Base-by-base conservation (phyloP, 2,797 vertebrate species). In the Trichosurus vulpecula region DNA sequence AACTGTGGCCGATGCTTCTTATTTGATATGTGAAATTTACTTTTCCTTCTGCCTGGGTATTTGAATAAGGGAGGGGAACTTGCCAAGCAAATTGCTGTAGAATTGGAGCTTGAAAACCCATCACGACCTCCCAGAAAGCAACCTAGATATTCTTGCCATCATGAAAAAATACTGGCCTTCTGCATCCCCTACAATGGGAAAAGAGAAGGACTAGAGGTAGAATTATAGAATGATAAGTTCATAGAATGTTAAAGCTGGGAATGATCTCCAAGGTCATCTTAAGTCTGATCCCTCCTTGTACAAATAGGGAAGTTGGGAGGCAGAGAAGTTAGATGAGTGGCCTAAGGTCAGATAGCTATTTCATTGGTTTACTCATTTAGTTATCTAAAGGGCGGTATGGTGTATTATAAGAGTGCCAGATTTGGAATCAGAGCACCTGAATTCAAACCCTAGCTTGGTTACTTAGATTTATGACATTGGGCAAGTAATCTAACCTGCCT, bases 41-140 rank as follows among this genome's bases (percentile, higher is more conserved):
- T 92, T 91, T 94, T 92, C 29, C 90, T 92, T 90, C 94, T 90
- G 92, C 9, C 53, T 93, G 96, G 66, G 66, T 56, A 58, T 90
- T 91, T 96, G n/a, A 25, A 74, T 54, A 31, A 81, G 91, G 96
- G 87, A 93, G 29, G 90, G 93, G 35, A 92, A 54, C 61, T 93
- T 94, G 87, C 81, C 96, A 91, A 94, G 96, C 52, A 96, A 92
- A 96, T 91, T 89, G 95, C 94, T 93, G 0, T 52, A 92, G 31
- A 35, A 0, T 93, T 94, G 91, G 92, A 51, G 93, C 90, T 92
- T 91, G 35, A 90, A 74, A 56, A 19, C 54, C n/a, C 41, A 51
- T 90, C 35, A 22, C 52, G 0, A 0, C 92, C 57, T 92, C 87
- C 94, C 16, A 0, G 11, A 55, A 94, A 90, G 92, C 52, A 61